Conservation (phyloP, 2,888 invertebrate species). For the Crossocerus cetratus region DNA sequence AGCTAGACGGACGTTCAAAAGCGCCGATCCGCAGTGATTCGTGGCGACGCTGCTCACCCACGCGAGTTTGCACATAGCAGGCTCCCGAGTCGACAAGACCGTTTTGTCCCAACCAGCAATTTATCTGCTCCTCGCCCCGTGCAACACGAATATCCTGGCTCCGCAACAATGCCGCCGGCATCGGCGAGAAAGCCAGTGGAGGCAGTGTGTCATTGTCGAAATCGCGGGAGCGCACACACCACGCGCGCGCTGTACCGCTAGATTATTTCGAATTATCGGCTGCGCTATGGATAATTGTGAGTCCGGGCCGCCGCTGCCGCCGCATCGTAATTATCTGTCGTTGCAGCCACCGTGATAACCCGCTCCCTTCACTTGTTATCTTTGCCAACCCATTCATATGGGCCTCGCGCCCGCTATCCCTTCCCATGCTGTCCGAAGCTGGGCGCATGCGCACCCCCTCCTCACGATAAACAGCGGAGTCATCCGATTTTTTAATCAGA, state of each 20-base stretch:
- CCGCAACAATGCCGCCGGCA: constrained; percentile 10
- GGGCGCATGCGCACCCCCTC: too few relatives aligned
- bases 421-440: too few relatives aligned
- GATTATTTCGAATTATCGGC: constrained; percentile 5
- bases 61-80: constrained; percentile 17
- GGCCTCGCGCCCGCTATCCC: too few relatives aligned
- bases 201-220: constrained; percentile 29
- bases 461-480: too few relatives aligned
- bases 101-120: constrained; percentile 44
- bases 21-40: constrained; percentile 34
- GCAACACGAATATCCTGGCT: constrained; percentile 40
- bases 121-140: constrained; percentile 44
- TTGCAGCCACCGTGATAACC: background rate
- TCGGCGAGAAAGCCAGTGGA: constrained; percentile 10
- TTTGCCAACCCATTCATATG: too few relatives aligned
- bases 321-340: background rate
- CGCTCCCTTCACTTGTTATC: background rate
- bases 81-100: constrained; percentile 28
- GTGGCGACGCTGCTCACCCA: constrained; percentile 26
- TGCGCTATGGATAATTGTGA: background rate
- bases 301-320: background rate
- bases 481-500: too few relatives aligned
- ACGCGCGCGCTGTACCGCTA: background rate
- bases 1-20: constrained; percentile 27
- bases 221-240: constrained; percentile 17